Conservation (phyloP, 2,113 vertebrate genomes). For the Copsychus sechellarum region DNA sequence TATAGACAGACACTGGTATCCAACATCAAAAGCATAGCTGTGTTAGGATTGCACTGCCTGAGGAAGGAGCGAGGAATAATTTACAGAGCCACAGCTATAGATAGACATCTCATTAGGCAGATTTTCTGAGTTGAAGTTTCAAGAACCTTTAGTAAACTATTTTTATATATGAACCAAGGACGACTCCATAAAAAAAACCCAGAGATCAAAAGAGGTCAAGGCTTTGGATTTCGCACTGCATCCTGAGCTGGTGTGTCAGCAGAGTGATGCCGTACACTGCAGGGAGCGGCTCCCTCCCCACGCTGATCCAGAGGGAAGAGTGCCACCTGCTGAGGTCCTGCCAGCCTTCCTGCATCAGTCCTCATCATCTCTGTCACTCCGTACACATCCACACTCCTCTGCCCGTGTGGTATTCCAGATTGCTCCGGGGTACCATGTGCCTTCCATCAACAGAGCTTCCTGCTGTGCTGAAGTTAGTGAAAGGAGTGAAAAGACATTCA, state of each 20-base stretch:
- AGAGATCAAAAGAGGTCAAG: neutral
- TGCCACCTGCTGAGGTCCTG: constrained; percentile 44
- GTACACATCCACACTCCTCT: neutral
- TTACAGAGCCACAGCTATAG: neutral
- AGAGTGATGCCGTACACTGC: neutral
- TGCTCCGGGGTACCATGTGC: neutral
- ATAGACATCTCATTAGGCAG: neutral
- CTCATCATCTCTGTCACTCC: no score
- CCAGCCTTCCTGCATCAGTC: neutral
- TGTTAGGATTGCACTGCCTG: neutral
- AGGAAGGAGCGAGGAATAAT: neutral
- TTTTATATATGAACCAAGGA: constrained; percentile 14
- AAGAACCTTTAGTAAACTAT: constrained; percentile 25
- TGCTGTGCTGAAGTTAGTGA: neutral
- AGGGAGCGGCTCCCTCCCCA: neutral
- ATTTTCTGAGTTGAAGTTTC: constrained; percentile 15
- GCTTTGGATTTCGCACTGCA: neutral
- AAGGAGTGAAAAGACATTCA: neutral
- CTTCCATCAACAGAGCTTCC: neutral
- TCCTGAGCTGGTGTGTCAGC: neutral
- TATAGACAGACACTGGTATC: neutral
- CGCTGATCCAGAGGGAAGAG: neutral
- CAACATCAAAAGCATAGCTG: neutral
- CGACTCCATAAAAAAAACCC: neutral
- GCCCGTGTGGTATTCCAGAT: neutral